Evolutionary conservation across 2,113 vertebrate genomes (phyloP), one percentile per base, ranked within the genome.

Genomic region (Microtus ochrogaster): DNA sequence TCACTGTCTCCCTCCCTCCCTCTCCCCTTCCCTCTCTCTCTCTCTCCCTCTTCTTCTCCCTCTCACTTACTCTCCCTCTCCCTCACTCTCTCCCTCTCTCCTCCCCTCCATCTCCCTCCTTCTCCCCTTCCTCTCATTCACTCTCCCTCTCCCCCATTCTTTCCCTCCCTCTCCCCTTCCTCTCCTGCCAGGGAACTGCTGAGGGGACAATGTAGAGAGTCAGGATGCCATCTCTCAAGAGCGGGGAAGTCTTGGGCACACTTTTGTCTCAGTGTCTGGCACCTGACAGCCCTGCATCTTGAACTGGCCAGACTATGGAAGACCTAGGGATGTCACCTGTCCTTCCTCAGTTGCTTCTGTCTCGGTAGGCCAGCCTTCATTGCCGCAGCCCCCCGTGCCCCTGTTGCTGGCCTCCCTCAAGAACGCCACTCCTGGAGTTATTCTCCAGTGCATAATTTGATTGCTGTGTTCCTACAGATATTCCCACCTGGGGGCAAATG

Each of bases 71-170:
- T 16, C 3, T 16, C 26, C 13, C 28, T 7, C 10, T 44, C 28
- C 0, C 16, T 7, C 33, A 12, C 7, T 1, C 49, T 3, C 2
- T 8, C 14, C 4, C 13, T 30, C 11, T 5, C 55, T 16, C 10
- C 2, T 28, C 55, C 5, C 5, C 39, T 14, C 39, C 41, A 5
- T 21, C 1, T 52, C 52, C 52, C 52, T n/a, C n/a, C n/a, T 33
- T 0, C 9, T 22, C 22, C 5, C 13, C 28, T 8, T 33, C 5
- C n/a, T 9, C 12, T 49, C 9, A n/a, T n/a, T n/a, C n/a, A 55
- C 5, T 16, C 3, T 16, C 26, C 13, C 28, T 7, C 10, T 44
- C 28, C 0, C 16, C 5, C 33, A 12, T 11, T 1, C 49, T 3
- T 1, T 8, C 14, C 4, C 13, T 30, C 11, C 52, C 39, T 0